Evolutionary conservation across 2,113 vertebrate species (phyloP), one percentile per base, ranked within the genome.

Genomic region (Otocyon megalotis): DNA sequence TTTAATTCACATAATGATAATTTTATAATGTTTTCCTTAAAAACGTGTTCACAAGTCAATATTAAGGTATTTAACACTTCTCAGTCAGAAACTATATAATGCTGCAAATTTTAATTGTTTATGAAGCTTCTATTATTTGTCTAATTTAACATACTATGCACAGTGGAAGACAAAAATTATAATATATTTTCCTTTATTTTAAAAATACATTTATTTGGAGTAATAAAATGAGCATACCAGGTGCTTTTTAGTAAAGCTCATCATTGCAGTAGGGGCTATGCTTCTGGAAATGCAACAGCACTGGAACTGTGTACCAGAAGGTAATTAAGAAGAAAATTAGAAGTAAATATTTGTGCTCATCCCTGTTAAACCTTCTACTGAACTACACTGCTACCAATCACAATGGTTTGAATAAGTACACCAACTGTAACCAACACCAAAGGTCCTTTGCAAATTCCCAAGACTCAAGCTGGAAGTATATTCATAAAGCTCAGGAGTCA

Each of bases 1-100:
- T 89, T 96, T 94, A 76, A 60, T 56, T 93, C 50, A 72, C 43
- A 83, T 58, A 85, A 71, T 74, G 65, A 76, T 79, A 79, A 58
- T 83, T 94, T 88, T 80, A 60, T 88, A 35, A 58, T 65, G 4
- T 77, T 97, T 97, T 97, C 58, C 65, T 94, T 94, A 95, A 94
- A 95, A 76, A 85, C 62, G 8, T 60, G 4, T 63, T 97, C 37
- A 85, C 24, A 96, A 84, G 80, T 76, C 69, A 92, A 26, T 80
- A 90, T 83, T 79, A 63, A 8, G 17, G 30, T 74, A 94, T 53
- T 90, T 93, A 43, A 76, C 1, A 88, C n/a, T 87, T 67, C 19
- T 83, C 28, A 50, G 22, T 91, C 72, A 92, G 35, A 77, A 96
- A 88, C 50, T 79, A 65, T 24, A 88, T n/a, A 92, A 32, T 79